These are phyloP conservation scores for Gymnothorax reevesii DNA, from an alignment of 2,797 vertebrate genomes.

Conservation along the genomic window DNA sequence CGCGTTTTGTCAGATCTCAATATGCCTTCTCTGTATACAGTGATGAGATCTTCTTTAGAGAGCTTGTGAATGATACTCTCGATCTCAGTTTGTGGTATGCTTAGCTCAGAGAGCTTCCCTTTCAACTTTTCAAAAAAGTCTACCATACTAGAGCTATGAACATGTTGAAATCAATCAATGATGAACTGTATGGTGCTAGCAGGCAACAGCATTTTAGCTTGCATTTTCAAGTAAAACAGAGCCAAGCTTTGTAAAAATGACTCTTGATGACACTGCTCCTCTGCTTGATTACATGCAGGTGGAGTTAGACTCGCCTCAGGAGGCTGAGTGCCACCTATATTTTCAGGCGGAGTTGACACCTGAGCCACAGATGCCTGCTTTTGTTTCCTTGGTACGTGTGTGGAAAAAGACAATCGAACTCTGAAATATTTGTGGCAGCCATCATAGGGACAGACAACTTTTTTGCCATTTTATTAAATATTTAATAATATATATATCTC, in stretches of 20 bases:
- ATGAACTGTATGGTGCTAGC: conserved; percentile 28
- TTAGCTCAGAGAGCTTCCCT: conserved; percentile 16
- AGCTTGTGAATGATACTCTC: conserved; percentile 16
- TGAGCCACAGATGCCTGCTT: background rate
- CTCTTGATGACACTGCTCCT: background rate
- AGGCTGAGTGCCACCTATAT: background rate
- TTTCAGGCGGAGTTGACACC: conserved; percentile 3
- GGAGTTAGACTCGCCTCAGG: conserved; percentile 14
- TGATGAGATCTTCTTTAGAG: conserved; percentile 27
- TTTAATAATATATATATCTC: conserved; percentile 2
- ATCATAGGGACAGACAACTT: conserved; percentile 23
- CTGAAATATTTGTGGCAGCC: conserved; percentile 17
- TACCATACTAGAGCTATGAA: conserved; percentile 17
- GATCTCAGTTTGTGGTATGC: conserved; percentile 23
- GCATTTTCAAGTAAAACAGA: conserved; percentile 32
- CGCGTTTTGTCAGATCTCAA: conserved; percentile 31
- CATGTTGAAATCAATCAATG: conserved; percentile 23
- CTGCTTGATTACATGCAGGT: background rate
- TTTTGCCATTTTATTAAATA: conserved; percentile 13
- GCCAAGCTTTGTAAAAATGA: conserved; percentile 23
- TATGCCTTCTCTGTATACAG: conserved; percentile 16
- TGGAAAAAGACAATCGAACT: conserved; percentile 26
- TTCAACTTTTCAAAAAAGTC: background rate
- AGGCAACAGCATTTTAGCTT: conserved; percentile 29
- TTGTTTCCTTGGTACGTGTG: conserved; percentile 29